Percentiles rank a stretch among this genome's conserved stretches.
phyloP scores from a whole-genome alignment of 2,888 invertebrate genomes.

The Limulus polyphemus region DNA sequence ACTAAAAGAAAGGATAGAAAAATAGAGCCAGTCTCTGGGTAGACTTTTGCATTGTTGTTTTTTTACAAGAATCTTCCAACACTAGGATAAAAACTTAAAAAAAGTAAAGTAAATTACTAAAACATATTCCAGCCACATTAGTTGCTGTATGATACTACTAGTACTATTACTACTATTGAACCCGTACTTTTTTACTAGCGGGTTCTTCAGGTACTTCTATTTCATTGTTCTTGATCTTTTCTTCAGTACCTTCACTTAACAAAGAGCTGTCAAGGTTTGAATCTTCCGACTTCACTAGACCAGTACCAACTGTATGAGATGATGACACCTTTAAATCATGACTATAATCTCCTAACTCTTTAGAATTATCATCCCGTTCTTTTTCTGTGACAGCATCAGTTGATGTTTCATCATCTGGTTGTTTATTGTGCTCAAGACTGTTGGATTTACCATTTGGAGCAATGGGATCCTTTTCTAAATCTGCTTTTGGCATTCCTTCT shows the following conservation, averaged over 20 bases:
- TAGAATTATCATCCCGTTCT: background rate
- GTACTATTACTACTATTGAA: background rate
- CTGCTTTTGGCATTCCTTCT: slow-evolving; percentile 51
- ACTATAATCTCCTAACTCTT: background rate
- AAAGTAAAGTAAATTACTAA: too few species aligned
- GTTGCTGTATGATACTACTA: background rate
- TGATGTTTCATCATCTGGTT: background rate
- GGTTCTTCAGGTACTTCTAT: slow-evolving; percentile 11
- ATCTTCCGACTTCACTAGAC: background rate
- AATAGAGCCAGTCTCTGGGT: too few species aligned
- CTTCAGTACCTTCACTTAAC: background rate
- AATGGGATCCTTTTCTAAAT: slow-evolving; percentile 2
- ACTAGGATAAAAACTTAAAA: too few species aligned
- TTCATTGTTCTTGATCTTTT: background rate
- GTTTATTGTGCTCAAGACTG: background rate
- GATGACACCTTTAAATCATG: background rate
- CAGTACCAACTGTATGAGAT: background rate
- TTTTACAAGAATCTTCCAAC: too few species aligned
- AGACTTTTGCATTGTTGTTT: too few species aligned
- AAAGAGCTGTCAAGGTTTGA: slow-evolving; percentile 1
- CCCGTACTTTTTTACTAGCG: slow-evolving; percentile 17
- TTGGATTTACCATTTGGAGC: slow-evolving; percentile 1
- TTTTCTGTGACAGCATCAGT: background rate
- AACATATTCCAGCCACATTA: too few species aligned
- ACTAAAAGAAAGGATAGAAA: too few species aligned